Evolutionary conservation across 37 sponge, comb jelly and placozoan species (phyloP).

Genomic region (Halichondria panicea): DNA sequence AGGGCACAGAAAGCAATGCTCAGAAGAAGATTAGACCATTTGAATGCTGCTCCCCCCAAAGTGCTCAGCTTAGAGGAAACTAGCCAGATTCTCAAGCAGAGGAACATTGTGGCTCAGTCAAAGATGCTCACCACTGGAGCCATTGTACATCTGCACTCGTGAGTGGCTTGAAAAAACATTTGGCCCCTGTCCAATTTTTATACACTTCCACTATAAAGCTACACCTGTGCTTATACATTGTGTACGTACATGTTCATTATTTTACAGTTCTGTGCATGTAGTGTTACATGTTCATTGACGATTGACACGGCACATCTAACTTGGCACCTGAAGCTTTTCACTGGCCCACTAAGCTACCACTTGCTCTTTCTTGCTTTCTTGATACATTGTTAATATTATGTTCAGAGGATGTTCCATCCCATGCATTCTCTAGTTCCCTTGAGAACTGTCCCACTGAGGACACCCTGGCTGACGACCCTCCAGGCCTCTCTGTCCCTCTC

Average conservation of each 20-base stretch:
- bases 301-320: no score
- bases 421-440: slow-evolving; percentile 29
- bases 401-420: no score
- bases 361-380: background rate
- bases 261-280: slow-evolving; percentile 20
- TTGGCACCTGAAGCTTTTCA: background rate
- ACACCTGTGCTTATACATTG: no score
- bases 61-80: background rate
- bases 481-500: slow-evolving; percentile 47
- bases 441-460: slow-evolving; percentile 53
- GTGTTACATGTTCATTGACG: background rate
- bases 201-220: no score
- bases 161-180: background rate
- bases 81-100: background rate
- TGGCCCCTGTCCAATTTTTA: no score
- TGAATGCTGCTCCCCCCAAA: slow-evolving; percentile 22
- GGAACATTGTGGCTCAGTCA: slow-evolving; percentile 4
- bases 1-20: background rate
- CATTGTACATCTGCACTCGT: slow-evolving; percentile 69
- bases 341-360: background rate
- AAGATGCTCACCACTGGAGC: slow-evolving; percentile 54
- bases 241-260: no score
- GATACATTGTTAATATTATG: no score
- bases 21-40: slow-evolving; percentile 1
- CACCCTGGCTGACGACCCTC: slow-evolving; percentile 51